A percentile compares a stretch with the other conserved stretches of the same genome.
Conservation (phyloP, 2,888 invertebrate species). For the Cataglyphis albicans region DNA sequence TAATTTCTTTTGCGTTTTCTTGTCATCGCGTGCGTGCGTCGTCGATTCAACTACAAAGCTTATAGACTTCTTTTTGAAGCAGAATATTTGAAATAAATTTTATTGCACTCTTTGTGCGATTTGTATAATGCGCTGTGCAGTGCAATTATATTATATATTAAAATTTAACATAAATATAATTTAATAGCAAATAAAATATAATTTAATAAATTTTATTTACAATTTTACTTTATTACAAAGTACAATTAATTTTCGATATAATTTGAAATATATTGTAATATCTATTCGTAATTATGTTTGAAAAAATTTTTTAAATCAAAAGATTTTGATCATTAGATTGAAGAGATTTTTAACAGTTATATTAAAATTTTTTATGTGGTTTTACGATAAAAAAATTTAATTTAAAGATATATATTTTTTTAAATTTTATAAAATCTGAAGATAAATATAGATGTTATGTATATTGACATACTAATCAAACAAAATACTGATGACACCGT, state of each 20-base stretch:
- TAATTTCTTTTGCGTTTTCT: conserved; percentile 44
- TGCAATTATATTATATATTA: background rate
- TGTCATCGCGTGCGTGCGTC: conserved; percentile 35
- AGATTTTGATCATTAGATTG: conserved; percentile 1
- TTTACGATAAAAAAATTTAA: conserved; percentile 5
- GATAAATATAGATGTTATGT: background rate
- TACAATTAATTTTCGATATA: background rate
- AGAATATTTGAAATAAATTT: conserved; percentile 30
- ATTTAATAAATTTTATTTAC: conserved; percentile 2
- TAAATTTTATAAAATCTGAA: background rate
- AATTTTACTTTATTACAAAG: background rate
- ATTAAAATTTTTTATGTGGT: background rate
- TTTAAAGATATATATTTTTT: background rate
- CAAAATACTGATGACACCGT: background rate
- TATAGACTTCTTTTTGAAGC: conserved; percentile 31
- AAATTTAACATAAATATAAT: conserved; percentile 10
- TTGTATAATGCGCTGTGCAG: background rate
- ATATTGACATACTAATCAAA: background rate
- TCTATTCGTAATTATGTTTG: background rate
- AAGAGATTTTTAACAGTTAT: conserved; percentile 1
- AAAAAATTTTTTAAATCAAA: background rate
- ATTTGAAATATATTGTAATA: background rate
- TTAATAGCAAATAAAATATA: background rate
- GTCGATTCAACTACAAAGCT: conserved; percentile 29
- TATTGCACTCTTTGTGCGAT: conserved; percentile 13